Base-by-base conservation (phyloP, 2,888 invertebrate genomes). In the Embidobia sp. region DNA sequence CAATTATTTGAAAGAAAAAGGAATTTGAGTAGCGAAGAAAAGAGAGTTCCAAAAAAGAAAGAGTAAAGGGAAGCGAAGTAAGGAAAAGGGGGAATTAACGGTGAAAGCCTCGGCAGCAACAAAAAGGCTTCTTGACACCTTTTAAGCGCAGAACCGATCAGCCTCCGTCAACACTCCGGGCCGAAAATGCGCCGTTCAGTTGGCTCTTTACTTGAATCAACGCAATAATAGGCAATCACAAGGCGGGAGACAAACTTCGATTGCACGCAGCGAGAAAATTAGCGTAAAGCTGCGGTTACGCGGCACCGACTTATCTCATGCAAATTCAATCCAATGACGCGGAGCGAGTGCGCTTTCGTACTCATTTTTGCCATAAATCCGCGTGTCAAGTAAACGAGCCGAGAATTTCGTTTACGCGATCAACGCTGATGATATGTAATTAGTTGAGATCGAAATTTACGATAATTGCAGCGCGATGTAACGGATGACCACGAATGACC, bases 41-140 rank as follows among this genome's bases (percentile, higher is more conserved):
- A 67, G 55, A 61, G 67, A 51, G 67, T 61, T 59, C 22, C 37
- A 44, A 64, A 64, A 59, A 61, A 57, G 66, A 66, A 61, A 55
- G 48, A 16, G 48, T 27, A 44, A 53, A 55, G 55, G 51, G 73
- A 31, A 44, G 53, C 48, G 44, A 67, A 67, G 73, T 74, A 57
- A 73, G 53, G 74, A 69, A 74, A 74, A 63, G 64, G 48, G 63
- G 51, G 61, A 74, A 74, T 74, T 64, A 78, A 74, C 64, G 78
- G 18, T 78, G 73, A 78, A 78, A 78, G 74, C 70, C 51, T 74
- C 81, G 82, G 82, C 85, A 84, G 83, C 80, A 83, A 85, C 83
- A 83, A 84, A 83, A 85, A 87, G 85, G 86, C 86, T 79, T 80
- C 83, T 75, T 84, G 86, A 86, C 85, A 83, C 84, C 86, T 86